phyloP scores from a whole-genome alignment of 2,888 invertebrate genomes.

The Pyrrhia umbra region DNA sequence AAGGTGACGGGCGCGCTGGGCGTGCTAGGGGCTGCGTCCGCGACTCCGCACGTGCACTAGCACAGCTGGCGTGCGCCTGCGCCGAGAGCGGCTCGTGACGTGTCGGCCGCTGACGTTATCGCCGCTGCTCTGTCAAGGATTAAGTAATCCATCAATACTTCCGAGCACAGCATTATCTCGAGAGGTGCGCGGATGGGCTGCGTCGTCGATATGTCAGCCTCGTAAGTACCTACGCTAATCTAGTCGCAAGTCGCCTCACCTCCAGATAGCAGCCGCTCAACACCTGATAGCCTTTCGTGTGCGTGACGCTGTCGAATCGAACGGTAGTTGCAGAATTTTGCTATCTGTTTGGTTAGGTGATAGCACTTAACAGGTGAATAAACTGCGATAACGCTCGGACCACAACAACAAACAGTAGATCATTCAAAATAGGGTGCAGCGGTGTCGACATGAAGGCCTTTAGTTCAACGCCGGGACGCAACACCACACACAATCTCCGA shows the following conservation, averaged over 20 bases:
- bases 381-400: conserved; percentile 26
- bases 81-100: no score
- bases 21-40: no score
- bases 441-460: no score
- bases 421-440: no score
- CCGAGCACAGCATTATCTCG: conserved; percentile 31
- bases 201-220: conserved; percentile 30
- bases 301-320: conserved; percentile 23
- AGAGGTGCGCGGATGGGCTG: conserved; percentile 20
- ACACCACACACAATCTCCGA: no score
- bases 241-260: conserved; percentile 9
- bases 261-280: conserved; percentile 19
- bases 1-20: no score
- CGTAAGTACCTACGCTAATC: conserved; percentile 32
- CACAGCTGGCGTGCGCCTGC: no score
- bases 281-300: conserved; percentile 12
- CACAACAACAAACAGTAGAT: neutral
- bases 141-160: conserved; percentile 30
- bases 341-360: neutral
- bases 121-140: conserved; percentile 8
- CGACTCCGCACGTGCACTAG: no score
- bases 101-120: neutral
- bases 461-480: no score
- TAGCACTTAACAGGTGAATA: conserved; percentile 27
- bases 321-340: neutral